These are phyloP conservation scores for Scomber colias DNA, from an alignment of 2,113 vertebrate species.

Conservation along the genomic window DNA sequence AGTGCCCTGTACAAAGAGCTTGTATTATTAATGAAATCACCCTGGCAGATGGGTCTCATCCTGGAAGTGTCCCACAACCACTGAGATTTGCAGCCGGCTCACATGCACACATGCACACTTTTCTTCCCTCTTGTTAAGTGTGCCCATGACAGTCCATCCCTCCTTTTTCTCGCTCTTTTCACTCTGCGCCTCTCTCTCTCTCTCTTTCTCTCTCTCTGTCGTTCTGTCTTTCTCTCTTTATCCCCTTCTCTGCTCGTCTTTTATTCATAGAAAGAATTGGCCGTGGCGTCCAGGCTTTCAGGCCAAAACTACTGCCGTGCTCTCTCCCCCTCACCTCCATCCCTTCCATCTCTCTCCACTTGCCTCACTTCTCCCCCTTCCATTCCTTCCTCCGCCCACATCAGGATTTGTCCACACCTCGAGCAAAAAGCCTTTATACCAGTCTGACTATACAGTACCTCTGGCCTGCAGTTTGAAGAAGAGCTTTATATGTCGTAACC, in stretches of 20 bases:
- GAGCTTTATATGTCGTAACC: conserved; percentile 58
- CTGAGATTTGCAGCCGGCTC: conserved; percentile 73
- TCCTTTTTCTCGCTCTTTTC: conserved; percentile 54
- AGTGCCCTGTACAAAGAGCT: conserved; percentile 75
- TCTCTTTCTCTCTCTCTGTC: conserved; percentile 46
- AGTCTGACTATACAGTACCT: conserved; percentile 23
- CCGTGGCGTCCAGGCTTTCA: conserved; percentile 74
- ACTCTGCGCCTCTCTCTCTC: conserved; percentile 46
- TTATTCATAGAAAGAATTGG: conserved; percentile 79
- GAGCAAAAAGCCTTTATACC: conserved; percentile 58
- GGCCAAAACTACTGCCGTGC: conserved; percentile 58
- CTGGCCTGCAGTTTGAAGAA: conserved; percentile 46
- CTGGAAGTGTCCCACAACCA: conserved; percentile 77
- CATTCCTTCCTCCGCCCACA: conserved; percentile 39
- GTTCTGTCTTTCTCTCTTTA: conserved; percentile 59
- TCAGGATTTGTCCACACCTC: conserved; percentile 68
- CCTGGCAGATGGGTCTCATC: conserved; percentile 80
- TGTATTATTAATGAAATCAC: conserved; percentile 85
- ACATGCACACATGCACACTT: conserved; percentile 37
- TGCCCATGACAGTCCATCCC: conserved; percentile 57
- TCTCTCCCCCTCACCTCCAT: background rate
- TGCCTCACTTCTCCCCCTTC: conserved; percentile 11
- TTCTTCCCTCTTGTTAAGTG: conserved; percentile 65
- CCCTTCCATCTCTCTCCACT: background rate
- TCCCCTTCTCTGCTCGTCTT: conserved; percentile 65